A percentile compares a stretch with the other conserved stretches of the same genome.
Conservation (phyloP, 2,888 invertebrate species). For the Nephrotoma appendiculata region DNA sequence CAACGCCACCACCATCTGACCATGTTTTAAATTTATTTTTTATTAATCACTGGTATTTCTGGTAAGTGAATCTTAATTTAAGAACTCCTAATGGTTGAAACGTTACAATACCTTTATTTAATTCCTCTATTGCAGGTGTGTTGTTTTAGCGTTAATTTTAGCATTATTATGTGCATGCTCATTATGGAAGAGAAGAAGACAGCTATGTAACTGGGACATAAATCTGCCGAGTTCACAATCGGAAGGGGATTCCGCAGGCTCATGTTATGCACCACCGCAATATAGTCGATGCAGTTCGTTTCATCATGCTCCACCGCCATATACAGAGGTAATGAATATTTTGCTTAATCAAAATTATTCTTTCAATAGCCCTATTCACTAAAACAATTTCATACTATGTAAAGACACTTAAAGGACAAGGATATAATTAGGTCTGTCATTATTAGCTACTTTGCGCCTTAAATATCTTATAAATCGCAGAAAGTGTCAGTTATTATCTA, state of each 20-base stretch:
- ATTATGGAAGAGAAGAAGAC: constrained; percentile 41
- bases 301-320: constrained; percentile 70
- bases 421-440: too few relatives aligned
- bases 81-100: not conserved
- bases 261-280: constrained; percentile 68
- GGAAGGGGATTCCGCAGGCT: constrained; percentile 64
- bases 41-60: constrained; percentile 54
- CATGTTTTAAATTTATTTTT: constrained; percentile 48
- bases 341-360: not conserved
- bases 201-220: constrained; percentile 36
- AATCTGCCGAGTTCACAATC: constrained; percentile 41
- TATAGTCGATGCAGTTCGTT: constrained; percentile 74
- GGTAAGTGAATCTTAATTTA: constrained; percentile 30
- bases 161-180: constrained; percentile 56
- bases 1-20: constrained; percentile 37
- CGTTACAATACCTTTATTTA: constrained; percentile 10
- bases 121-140: constrained; percentile 34
- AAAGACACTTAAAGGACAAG: too few relatives aligned
- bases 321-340: constrained; percentile 52
- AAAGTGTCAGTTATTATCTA: too few relatives aligned
- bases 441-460: too few relatives aligned
- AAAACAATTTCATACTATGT: too few relatives aligned
- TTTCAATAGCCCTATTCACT: too few relatives aligned
- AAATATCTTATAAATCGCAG: too few relatives aligned
- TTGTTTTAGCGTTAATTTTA: constrained; percentile 53